Evolutionary conservation across 92 coral and sea anemone genomes (phyloP).

Genomic region (Siderastrea siderea): DNA sequence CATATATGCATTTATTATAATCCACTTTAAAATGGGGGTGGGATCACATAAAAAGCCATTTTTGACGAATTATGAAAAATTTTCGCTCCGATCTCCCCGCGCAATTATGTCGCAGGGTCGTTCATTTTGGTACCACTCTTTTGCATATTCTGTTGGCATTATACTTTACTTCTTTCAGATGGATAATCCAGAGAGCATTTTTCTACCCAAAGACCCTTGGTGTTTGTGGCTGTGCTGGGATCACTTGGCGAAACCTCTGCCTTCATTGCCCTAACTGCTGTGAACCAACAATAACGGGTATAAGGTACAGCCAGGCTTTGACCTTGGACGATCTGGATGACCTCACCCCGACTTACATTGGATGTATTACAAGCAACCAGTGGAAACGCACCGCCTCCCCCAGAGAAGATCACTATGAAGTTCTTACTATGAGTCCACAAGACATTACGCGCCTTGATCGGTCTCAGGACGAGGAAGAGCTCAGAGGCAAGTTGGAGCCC

Average conservation of each 20-base stretch:
- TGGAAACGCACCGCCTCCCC: slow-evolving; percentile 67
- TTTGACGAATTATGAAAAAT: too few species aligned
- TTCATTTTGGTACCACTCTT: too few species aligned
- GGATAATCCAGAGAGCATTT: slow-evolving; percentile 42
- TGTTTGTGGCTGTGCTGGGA: slow-evolving; percentile 27
- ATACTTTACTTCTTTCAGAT: background rate
- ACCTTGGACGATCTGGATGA: slow-evolving; percentile 76
- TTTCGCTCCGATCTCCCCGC: too few species aligned
- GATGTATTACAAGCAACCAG: slow-evolving; percentile 73
- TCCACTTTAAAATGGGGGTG: too few species aligned
- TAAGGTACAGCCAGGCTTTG: slow-evolving; percentile 55
- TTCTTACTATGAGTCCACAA: slow-evolving; percentile 69
- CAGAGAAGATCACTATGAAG: slow-evolving; percentile 47
- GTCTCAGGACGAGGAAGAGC: slow-evolving; percentile 48
- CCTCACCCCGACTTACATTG: slow-evolving; percentile 80
- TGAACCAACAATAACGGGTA: background rate
- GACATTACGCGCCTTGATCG: slow-evolving; percentile 75
- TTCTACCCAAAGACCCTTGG: slow-evolving; percentile 23
- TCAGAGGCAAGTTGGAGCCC: slow-evolving; percentile 67
- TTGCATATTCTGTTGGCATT: too few species aligned
- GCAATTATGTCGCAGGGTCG: too few species aligned
- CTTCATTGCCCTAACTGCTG: slow-evolving; percentile 50
- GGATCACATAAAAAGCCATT: too few species aligned
- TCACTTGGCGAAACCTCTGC: slow-evolving; percentile 23
- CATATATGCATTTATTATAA: too few species aligned